phyloP scores from a whole-genome alignment of 2,797 vertebrate species.

The Hydrophis major region DNA sequence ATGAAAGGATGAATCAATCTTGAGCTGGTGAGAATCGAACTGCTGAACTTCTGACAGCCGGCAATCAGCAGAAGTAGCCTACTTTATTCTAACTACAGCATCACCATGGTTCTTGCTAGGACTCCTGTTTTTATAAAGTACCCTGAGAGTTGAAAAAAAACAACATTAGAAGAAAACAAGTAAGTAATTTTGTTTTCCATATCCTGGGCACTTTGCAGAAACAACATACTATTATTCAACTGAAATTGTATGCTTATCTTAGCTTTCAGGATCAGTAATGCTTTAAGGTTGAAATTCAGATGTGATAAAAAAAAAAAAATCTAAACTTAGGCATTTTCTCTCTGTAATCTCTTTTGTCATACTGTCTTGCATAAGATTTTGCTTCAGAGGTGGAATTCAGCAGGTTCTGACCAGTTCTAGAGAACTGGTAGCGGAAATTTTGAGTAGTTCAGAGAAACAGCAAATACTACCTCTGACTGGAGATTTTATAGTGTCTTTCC shows the following conservation, averaged over 20 bases:
- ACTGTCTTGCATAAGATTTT: constrained; percentile 30
- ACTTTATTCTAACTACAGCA: too few relatives aligned
- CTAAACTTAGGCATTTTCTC: not conserved
- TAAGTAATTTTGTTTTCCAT: not conserved
- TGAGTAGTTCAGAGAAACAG: too few relatives aligned
- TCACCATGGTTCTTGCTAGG: not conserved
- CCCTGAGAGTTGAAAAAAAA: not conserved
- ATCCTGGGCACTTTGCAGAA: not conserved
- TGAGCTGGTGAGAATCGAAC: too few relatives aligned
- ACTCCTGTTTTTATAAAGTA: not conserved
- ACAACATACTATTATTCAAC: not conserved
- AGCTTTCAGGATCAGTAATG: not conserved
- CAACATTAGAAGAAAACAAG: not conserved
- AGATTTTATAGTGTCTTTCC: too few relatives aligned
- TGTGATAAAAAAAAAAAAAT: not conserved
- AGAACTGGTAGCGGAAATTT: too few relatives aligned
- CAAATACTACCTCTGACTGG: too few relatives aligned
- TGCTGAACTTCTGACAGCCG: too few relatives aligned
- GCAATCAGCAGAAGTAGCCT: too few relatives aligned
- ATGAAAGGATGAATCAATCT: too few relatives aligned
- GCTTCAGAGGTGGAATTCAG: constrained; percentile 5
- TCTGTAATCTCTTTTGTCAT: constrained; percentile 19
- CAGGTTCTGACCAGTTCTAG: too few relatives aligned
- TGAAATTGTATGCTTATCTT: constrained; percentile 8
- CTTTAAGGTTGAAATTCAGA: not conserved